A percentile compares a stretch with the other conserved stretches of the same genome.
Evolutionary conservation across 1,140 invertebrate species (phyloP).

Genomic region (Phocides pigmalion): DNA sequence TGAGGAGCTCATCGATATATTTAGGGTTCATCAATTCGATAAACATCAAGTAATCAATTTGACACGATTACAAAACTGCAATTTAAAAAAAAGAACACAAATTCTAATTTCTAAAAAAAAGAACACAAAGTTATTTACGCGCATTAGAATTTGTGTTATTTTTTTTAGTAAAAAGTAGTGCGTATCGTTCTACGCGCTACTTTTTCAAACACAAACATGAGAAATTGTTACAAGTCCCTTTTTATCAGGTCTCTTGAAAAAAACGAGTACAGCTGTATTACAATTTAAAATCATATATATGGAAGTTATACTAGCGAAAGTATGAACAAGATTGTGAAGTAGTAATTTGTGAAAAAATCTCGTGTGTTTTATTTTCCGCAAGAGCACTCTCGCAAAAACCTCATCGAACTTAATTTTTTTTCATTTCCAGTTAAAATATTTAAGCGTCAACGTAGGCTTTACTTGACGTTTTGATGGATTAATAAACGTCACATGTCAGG

Average conservation of each 20-base stretch:
- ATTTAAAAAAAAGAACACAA: too few relatives aligned
- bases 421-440: conserved; percentile 21
- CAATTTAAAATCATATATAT: conserved; percentile 20
- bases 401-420: conserved; percentile 28
- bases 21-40: too few relatives aligned
- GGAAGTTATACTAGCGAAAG: conserved; percentile 18
- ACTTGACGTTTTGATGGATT: conserved; percentile 24
- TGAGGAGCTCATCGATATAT: too few relatives aligned
- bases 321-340: conserved; percentile 27
- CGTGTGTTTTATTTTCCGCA: conserved; percentile 25
- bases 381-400: conserved; percentile 21
- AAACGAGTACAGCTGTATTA: conserved; percentile 1
- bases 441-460: conserved; percentile 1
- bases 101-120: too few relatives aligned
- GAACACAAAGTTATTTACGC: too few relatives aligned
- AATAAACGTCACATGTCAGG: conserved; percentile 11
- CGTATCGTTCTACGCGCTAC: too few relatives aligned
- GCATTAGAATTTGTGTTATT: too few relatives aligned
- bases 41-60: too few relatives aligned
- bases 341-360: conserved; percentile 26
- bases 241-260: conserved; percentile 3
- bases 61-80: too few relatives aligned
- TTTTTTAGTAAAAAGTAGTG: too few relatives aligned
- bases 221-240: not conserved
- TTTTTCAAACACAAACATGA: not conserved